Percentiles rank a stretch among this genome's conserved stretches.
These are phyloP conservation scores for Hemistola chrysoprasaria DNA, from an alignment of 2,888 invertebrate genomes.

Conservation along the genomic window DNA sequence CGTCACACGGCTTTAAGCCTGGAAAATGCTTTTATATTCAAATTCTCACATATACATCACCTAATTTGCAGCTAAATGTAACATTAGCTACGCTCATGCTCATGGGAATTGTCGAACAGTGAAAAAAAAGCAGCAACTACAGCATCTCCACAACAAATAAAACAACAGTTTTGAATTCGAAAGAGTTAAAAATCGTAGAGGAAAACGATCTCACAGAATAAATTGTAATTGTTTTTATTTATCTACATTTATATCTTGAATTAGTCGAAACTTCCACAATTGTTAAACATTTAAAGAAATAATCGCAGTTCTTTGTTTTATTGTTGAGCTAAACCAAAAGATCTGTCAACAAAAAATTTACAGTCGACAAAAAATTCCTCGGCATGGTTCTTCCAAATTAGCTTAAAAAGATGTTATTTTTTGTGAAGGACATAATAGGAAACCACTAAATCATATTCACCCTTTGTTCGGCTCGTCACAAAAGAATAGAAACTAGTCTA, in stretches of 20 bases:
- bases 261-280: conserved; percentile 6
- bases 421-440: conserved; percentile 41
- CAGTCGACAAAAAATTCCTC: conserved; percentile 1
- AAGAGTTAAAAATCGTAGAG: conserved; percentile 42
- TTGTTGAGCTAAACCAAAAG: conserved; percentile 2
- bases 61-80: conserved; percentile 74
- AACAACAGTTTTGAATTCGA: conserved; percentile 51
- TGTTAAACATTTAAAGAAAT: conserved; percentile 7
- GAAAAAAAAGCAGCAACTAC: conserved; percentile 38
- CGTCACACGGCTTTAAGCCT: conserved; percentile 36
- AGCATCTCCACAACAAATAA: conserved; percentile 50
- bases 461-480: conserved; percentile 62
- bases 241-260: conserved; percentile 17
- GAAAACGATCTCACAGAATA: conserved; percentile 20
- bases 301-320: conserved; percentile 13
- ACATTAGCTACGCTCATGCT: conserved; percentile 53
- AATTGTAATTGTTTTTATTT: conserved; percentile 19
- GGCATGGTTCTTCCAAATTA: conserved; percentile 27
- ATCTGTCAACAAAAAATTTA: conserved; percentile 10
- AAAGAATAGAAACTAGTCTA: conserved; percentile 64
- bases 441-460: conserved; percentile 70
- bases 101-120: conserved; percentile 62
- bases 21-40: conserved; percentile 25
- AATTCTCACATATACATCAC: conserved; percentile 73
- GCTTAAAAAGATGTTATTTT: conserved; percentile 24